Base-by-base conservation (phyloP, 2,888 invertebrate species). In the Sarcophaga carnaria region DNA sequence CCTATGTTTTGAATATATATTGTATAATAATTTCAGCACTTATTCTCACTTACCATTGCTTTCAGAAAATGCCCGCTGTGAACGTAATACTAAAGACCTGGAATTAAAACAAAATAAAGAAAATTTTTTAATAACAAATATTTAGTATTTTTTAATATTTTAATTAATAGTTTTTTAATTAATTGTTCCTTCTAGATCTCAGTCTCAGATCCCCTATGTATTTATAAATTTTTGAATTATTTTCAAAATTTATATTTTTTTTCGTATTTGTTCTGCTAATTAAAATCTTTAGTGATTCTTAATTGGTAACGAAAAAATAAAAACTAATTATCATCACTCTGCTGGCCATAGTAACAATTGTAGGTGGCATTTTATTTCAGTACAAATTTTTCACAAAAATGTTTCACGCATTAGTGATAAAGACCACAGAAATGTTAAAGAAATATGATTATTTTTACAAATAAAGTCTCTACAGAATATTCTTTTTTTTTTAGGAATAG, bases 11-110 rank as follows among this genome's bases (percentile, higher is more conserved):
- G 37, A 37, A 37, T 8, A 37, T 8, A 37, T 37, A 2, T 37
- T 37, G 8, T 10, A 37, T 37, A 37, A 60, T 72, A 59, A 27
- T 59, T 60, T 70, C 37, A 25, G 27, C 27, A 27, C 10, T n/a
- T 49, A 3, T 64, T 4, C 17, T 71, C 83, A 92, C 93, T 91
- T 90, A 93, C 93, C 93, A 90, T 92, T 93, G 91, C 92, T 93
- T 88, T 93, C 93, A 54, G 91, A 90, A 90, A 92, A 93, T 82
- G 91, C 91, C 89, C 92, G 92, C 88, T 92, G 93, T 88, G 92
- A 91, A 81, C 92, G 92, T 92, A 93, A 91, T 89, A 93, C 92
- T 86, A 93, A 90, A 89, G 93, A 93, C 93, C 93, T 93, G 91
- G 60, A 91, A 91, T 69, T 70, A 88, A 71, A 84, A 76, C 88